Evolutionary conservation across 2,797 vertebrate genomes (phyloP), one percentile per base, ranked within the genome.

Genomic region (Pipistrellus nathusii): DNA sequence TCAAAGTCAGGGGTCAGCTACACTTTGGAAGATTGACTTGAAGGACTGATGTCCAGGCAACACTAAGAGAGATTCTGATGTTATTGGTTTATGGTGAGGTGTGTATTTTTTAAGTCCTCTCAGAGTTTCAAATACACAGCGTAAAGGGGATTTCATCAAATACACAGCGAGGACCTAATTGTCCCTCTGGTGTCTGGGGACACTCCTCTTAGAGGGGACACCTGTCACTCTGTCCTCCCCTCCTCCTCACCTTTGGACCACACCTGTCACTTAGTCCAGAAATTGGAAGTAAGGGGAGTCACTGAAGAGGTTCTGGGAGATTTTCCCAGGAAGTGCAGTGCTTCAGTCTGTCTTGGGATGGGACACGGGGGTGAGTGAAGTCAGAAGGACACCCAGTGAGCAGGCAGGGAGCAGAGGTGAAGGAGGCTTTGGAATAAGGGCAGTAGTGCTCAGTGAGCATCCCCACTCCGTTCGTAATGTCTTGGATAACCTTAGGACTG

Each of bases 381-480:
- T 81, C 32, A 46, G 57, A 44, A 72, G 23, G 82, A 41, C 10
- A 30, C 2, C 15, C 1, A 2, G 48, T 17, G 12, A 62, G 72
- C 4, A 8, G 55, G 51, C 8, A 68, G 57, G 9, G 5, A 38
- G 8, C 14, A 9, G 68, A 69, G 8, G 51, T 17, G 32, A 53
- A 32, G 2, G 13, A 23, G 21, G 17, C 5, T 30, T 48, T 46
- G 44, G 51, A 48, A 11, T 27, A 41, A 32, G 18, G 8, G 10
- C 0, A 9, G 25, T 1, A 2, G 44, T 7, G 12, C 12, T n/a
- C 30, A 20, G 21, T 18, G 12, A 10, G 1, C 8, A 20, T 35
- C 18, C 55, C 27, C 10, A 14, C 18, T 55, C 8, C 23, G 71
- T 82, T 21, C 32, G 2, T 27, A 71, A 17, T 0, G 18, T 69